phyloP scores from a whole-genome alignment of 2,797 vertebrate species.

The Syngnathus rostellatus region DNA sequence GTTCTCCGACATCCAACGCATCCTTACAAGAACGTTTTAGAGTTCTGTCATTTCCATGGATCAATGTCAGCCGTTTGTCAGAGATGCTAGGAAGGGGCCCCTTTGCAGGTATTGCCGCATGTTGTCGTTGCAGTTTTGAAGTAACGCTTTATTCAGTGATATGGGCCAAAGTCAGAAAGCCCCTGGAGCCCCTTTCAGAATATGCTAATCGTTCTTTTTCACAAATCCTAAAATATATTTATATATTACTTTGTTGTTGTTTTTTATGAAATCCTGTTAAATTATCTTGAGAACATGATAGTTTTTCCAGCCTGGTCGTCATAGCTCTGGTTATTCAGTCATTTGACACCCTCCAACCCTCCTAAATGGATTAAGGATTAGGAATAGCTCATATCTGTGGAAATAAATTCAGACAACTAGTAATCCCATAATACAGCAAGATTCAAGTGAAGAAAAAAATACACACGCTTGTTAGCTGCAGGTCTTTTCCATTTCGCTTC shows the following conservation, averaged over 20 bases:
- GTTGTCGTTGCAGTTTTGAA: too few species aligned
- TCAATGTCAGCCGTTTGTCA: too few species aligned
- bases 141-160: too few species aligned
- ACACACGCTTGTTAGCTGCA: background rate
- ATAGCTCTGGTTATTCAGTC: constrained; percentile 13
- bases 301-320: background rate
- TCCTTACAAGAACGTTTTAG: too few species aligned
- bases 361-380: constrained; percentile 24
- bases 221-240: background rate
- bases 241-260: background rate
- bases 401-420: constrained; percentile 28
- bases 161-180: too few species aligned
- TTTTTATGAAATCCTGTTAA: background rate
- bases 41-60: too few species aligned
- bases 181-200: too few species aligned
- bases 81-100: too few species aligned
- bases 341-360: constrained; percentile 18
- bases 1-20: too few species aligned
- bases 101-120: too few species aligned
- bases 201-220: background rate
- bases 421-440: constrained; percentile 24
- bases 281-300: background rate
- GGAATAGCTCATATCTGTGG: constrained; percentile 12
- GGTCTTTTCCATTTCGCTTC: background rate
- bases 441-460: constrained; percentile 14